Percentiles rank a stretch among this genome's conserved stretches.
phyloP scores from a whole-genome alignment of 1,140 invertebrate species.

The Aphelenchoides besseyi region DNA sequence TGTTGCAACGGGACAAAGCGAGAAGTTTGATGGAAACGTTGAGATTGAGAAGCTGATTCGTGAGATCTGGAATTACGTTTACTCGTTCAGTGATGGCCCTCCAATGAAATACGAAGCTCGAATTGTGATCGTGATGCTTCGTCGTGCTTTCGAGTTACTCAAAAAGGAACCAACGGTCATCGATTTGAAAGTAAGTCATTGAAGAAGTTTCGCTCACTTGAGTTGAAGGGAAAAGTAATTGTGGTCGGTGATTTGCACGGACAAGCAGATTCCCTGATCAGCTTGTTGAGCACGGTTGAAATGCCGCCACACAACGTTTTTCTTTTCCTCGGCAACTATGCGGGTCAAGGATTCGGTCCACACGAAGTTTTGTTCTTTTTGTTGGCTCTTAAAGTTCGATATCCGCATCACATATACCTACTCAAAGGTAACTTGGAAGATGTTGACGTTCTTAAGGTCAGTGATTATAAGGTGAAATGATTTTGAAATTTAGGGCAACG shows the following conservation, averaged over 20 bases:
- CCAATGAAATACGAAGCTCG: not conserved
- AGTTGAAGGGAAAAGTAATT: constrained; percentile 8
- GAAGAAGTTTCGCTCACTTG: not conserved
- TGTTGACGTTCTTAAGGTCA: constrained; percentile 18
- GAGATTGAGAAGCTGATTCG: constrained; percentile 7
- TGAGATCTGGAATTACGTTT: constrained; percentile 19
- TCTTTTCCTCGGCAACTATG: constrained; percentile 17
- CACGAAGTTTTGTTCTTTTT: constrained; percentile 20
- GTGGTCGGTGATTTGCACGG: constrained; percentile 20
- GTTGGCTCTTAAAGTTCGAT: constrained; percentile 20
- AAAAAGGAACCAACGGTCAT: constrained; percentile 10
- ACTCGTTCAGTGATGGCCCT: not conserved
- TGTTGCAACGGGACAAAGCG: no score
- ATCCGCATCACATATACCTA: constrained; percentile 19
- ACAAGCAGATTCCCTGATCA: constrained; percentile 15
- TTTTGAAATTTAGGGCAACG: constrained; percentile 9
- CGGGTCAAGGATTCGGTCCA: constrained; percentile 17
- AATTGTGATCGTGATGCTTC: not conserved
- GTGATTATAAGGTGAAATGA: not conserved
- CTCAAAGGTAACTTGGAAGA: constrained; percentile 22
- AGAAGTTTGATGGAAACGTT: not conserved
- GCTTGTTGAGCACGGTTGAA: not conserved
- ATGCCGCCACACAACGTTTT: not conserved
- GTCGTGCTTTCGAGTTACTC: not conserved
- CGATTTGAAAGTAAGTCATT: constrained; percentile 1